Evolutionary conservation across 1,140 invertebrate species (phyloP).

Genomic region (Drosophila melanica): DNA sequence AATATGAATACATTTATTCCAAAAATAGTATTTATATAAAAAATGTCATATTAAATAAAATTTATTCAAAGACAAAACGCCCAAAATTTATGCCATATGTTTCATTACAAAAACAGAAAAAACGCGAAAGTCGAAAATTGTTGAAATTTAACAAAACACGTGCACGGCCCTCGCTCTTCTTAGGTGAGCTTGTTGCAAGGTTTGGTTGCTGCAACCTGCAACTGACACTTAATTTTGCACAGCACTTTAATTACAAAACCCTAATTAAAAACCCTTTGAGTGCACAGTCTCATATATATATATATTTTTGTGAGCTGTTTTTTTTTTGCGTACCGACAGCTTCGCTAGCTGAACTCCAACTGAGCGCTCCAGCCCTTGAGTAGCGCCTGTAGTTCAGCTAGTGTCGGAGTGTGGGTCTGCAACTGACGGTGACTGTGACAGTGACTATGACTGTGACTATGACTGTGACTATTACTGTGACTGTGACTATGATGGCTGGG

Average conservation of each 20-base stretch:
- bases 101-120: too few relatives aligned
- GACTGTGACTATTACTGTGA: too few relatives aligned
- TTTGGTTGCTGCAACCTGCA: neutral
- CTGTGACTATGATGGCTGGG: conserved; percentile 1
- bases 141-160: too few relatives aligned
- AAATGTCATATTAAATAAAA: too few relatives aligned
- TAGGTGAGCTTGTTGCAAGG: neutral
- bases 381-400: conserved; percentile 38
- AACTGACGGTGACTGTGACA: too few relatives aligned
- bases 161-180: too few relatives aligned
- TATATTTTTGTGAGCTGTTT: neutral
- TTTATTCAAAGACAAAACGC: too few relatives aligned
- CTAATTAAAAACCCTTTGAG: conserved; percentile 57
- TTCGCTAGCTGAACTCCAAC: conserved; percentile 65
- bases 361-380: conserved; percentile 51
- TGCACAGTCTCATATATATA: conserved; percentile 3
- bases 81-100: too few relatives aligned
- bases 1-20: too few relatives aligned
- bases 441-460: too few relatives aligned
- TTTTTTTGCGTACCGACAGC: conserved; percentile 61
- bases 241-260: conserved; percentile 62
- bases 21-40: too few relatives aligned
- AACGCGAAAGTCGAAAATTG: too few relatives aligned
- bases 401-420: neutral
- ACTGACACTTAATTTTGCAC: conserved; percentile 13